Evolutionary conservation across 2,797 vertebrate genomes (phyloP).

Genomic region (Knipowitschia caucasica): DNA sequence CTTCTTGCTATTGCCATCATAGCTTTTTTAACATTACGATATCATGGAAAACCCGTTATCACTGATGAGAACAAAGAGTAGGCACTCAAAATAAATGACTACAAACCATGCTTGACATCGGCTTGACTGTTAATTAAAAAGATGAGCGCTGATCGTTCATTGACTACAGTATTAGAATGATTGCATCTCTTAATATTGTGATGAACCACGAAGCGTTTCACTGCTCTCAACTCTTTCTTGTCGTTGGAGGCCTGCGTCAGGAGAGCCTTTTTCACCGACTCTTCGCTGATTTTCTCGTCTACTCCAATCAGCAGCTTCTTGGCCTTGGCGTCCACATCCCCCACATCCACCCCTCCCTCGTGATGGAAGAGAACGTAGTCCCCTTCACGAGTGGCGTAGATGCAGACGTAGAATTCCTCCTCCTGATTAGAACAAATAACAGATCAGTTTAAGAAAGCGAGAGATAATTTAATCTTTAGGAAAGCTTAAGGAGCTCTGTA

Average conservation of each 20-base stretch:
- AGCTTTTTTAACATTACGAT: too few relatives aligned
- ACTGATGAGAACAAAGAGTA: too few relatives aligned
- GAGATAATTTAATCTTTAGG: background rate
- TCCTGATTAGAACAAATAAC: conserved; percentile 65
- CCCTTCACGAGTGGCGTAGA: conserved; percentile 90
- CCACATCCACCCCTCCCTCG: conserved; percentile 92
- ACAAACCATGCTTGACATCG: too few relatives aligned
- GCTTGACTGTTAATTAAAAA: too few relatives aligned
- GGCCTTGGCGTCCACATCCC: conserved; percentile 92
- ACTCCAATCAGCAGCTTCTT: conserved; percentile 86
- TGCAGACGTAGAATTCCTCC: conserved; percentile 95
- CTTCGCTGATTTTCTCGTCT: conserved; percentile 83
- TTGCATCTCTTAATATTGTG: too few relatives aligned
- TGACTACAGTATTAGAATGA: too few relatives aligned
- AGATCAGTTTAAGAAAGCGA: background rate
- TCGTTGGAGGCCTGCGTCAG: conserved; percentile 76
- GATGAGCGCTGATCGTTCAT: too few relatives aligned
- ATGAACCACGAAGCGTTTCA: too few relatives aligned
- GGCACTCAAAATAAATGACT: too few relatives aligned
- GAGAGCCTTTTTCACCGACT: conserved; percentile 79
- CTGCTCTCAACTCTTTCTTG: conserved; percentile 81
- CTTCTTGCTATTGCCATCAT: too few relatives aligned
- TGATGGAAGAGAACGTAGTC: conserved; percentile 92
- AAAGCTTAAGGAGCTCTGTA: too few relatives aligned
- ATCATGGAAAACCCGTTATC: too few relatives aligned